Conservation (phyloP, 1,140 invertebrate species). For the Drosophila quadrilineata region DNA sequence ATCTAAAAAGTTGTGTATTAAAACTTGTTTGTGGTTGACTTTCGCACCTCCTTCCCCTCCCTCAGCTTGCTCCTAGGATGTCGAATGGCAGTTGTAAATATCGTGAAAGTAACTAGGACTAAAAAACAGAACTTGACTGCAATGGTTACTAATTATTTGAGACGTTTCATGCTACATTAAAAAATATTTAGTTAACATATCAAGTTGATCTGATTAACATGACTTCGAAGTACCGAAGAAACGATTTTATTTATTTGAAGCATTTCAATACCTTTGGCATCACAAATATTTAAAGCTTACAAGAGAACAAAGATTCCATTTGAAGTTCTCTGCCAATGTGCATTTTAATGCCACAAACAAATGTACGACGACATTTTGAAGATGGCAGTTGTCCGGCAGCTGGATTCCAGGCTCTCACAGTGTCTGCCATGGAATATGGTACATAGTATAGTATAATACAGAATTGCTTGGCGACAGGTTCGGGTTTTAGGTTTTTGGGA, state of each 20-base stretch:
- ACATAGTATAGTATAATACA: too few relatives aligned
- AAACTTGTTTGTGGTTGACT: conserved; percentile 70
- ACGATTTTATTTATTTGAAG: too few relatives aligned
- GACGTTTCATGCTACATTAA: too few relatives aligned
- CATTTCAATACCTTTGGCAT: conserved; percentile 1
- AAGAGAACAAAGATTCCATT: neutral
- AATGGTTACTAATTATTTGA: conserved; percentile 62
- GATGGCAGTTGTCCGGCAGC: neutral
- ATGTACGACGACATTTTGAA: too few relatives aligned
- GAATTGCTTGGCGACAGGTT: conserved; percentile 54
- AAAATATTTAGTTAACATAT: too few relatives aligned
- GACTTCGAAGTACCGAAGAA: too few relatives aligned
- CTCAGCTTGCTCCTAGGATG: conserved; percentile 27
- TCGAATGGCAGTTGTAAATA: conserved; percentile 54
- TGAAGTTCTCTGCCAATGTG: neutral
- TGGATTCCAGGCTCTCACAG: conserved; percentile 37
- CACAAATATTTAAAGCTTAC: conserved; percentile 6
- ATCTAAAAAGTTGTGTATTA: conserved; percentile 79
- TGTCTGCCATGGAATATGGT: too few relatives aligned
- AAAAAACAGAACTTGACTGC: conserved; percentile 40
- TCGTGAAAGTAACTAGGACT: conserved; percentile 55
- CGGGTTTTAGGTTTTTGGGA: conserved; percentile 13
- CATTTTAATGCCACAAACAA: neutral
- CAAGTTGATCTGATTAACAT: too few relatives aligned
- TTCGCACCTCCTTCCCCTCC: conserved; percentile 5